A percentile compares a stretch with the other conserved stretches of the same genome.
Evolutionary conservation across 2,888 invertebrate genomes (phyloP).

Genomic region (Parthenolecanium corni): DNA sequence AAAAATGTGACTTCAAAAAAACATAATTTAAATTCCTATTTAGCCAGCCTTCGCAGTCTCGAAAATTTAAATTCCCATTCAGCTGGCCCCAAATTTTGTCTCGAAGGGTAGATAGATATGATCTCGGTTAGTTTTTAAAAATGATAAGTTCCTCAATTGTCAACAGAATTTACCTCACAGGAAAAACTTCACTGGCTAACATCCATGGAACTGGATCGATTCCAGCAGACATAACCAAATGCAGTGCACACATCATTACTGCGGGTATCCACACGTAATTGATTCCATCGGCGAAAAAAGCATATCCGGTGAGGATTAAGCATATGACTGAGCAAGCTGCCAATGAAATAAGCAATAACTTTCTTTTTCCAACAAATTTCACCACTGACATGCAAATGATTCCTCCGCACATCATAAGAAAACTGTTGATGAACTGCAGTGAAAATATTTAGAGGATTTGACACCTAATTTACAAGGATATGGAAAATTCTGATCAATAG

Average conservation of each 20-base stretch:
- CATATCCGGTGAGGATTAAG: constrained; percentile 42
- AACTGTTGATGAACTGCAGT: constrained; percentile 33
- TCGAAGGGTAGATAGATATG: no score
- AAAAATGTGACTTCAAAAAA: no score
- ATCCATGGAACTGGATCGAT: constrained; percentile 45
- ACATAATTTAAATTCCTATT: no score
- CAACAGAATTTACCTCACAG: constrained; percentile 46
- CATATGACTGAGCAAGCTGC: constrained; percentile 41
- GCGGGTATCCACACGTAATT: constrained; percentile 41
- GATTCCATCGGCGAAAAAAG: constrained; percentile 35
- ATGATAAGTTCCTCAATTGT: no score
- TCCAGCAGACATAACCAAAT: constrained; percentile 39
- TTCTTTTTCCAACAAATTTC: constrained; percentile 37
- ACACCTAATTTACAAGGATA: no score
- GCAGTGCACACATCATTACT: constrained; percentile 40
- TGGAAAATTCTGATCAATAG: no score
- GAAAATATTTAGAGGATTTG: no score
- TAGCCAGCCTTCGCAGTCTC: no score
- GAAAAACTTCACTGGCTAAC: constrained; percentile 47
- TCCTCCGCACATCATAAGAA: constrained; percentile 33
- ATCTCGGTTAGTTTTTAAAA: no score
- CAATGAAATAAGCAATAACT: constrained; percentile 41
- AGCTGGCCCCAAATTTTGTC: no score
- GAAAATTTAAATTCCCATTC: no score
- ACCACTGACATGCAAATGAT: constrained; percentile 32